These are phyloP conservation scores for Tamias sibiricus DNA, from an alignment of 2,113 vertebrate genomes.

Conservation along the genomic window DNA sequence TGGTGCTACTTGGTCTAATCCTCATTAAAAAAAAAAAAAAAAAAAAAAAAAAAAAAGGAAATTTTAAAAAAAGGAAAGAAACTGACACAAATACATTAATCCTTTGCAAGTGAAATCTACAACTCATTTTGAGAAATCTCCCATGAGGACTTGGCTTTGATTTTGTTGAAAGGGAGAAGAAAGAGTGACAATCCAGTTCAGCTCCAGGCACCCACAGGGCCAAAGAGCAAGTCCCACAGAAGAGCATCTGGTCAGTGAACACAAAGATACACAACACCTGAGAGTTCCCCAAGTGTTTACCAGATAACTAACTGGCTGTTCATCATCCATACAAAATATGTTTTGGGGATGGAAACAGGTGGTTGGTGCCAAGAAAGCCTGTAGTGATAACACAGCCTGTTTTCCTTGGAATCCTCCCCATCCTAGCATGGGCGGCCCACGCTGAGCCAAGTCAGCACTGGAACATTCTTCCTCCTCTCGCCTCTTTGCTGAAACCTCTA, in stretches of 20 bases:
- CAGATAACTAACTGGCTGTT: conserved; percentile 85
- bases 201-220: conserved; percentile 63
- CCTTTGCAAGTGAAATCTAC: conserved; percentile 81
- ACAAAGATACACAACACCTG: conserved; percentile 87
- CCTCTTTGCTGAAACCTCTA: conserved; percentile 59
- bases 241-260: conserved; percentile 88
- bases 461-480: conserved; percentile 39
- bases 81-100: conserved; percentile 75
- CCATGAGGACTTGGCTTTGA: conserved; percentile 54
- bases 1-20: conserved; percentile 70
- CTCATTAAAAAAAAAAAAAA: neutral
- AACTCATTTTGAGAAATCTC: conserved; percentile 76
- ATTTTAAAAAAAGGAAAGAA: neutral
- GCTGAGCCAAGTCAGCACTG: conserved; percentile 72
- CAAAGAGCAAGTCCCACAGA: conserved; percentile 73
- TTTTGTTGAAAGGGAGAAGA: conserved; percentile 72
- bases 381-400: conserved; percentile 85
- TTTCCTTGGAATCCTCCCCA: conserved; percentile 83
- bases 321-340: conserved; percentile 80
- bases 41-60: neutral
- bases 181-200: conserved; percentile 79
- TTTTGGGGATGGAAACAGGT: conserved; percentile 80
- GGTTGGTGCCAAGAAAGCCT: conserved; percentile 79
- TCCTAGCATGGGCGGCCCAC: conserved; percentile 31
- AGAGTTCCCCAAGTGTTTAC: conserved; percentile 80